Conservation (phyloP, 2,113 vertebrate genomes). For the Chionodraco myersi region DNA sequence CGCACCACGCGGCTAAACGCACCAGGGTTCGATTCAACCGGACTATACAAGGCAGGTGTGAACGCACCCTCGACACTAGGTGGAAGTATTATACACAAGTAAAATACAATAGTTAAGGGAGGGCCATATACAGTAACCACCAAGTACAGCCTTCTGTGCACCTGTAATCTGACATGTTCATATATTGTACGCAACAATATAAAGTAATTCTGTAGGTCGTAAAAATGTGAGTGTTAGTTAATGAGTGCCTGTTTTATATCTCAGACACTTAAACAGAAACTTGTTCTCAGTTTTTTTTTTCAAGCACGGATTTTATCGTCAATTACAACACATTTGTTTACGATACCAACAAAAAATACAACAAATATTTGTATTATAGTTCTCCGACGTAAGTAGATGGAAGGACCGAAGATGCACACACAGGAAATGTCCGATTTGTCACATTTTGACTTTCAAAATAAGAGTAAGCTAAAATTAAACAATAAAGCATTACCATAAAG, state of each 20-base stretch:
- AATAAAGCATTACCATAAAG: not conserved
- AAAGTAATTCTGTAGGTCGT: not conserved
- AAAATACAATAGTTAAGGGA: not conserved
- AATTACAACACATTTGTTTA: not conserved
- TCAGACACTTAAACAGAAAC: not conserved
- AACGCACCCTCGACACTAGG: constrained; percentile 29
- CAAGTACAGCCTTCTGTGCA: not conserved
- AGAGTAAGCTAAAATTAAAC: not conserved
- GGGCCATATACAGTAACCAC: too few species aligned
- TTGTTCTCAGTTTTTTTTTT: not conserved
- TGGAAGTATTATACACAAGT: constrained; percentile 36
- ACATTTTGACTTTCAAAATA: constrained; percentile 36
- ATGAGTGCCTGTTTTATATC: not conserved
- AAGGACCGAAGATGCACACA: not conserved
- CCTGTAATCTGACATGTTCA: not conserved
- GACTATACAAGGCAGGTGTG: too few species aligned
- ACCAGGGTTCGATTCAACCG: too few species aligned
- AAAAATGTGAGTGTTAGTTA: not conserved
- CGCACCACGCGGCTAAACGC: too few species aligned
- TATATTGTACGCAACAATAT: not conserved
- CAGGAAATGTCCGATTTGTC: not conserved
- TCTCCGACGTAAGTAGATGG: not conserved
- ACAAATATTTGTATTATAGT: not conserved
- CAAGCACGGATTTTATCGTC: not conserved
- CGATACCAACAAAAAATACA: not conserved